Conservation (phyloP, 2,797 vertebrate species). For the Thamnophis elegans region DNA sequence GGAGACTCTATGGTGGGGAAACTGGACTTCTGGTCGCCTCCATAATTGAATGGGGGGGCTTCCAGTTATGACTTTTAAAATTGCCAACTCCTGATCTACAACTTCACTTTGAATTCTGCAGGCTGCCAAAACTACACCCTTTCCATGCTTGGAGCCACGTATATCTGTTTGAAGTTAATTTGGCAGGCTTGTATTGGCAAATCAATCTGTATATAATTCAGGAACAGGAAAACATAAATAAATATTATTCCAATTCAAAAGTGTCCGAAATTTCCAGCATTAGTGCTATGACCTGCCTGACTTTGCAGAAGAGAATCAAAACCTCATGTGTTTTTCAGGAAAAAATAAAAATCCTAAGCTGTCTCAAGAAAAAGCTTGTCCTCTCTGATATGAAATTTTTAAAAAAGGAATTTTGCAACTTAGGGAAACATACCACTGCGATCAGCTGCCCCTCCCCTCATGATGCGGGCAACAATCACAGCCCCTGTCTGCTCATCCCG, state of each 20-base stretch:
- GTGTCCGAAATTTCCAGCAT: not conserved
- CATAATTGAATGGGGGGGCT: too few species aligned
- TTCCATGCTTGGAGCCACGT: not conserved
- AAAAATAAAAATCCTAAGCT: not conserved
- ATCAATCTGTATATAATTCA: not conserved
- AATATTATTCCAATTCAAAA: not conserved
- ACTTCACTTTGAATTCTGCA: not conserved
- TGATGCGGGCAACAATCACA: slow-evolving; percentile 90
- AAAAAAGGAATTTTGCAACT: not conserved
- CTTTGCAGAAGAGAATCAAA: not conserved
- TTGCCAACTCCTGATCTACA: not conserved
- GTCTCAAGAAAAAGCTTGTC: not conserved
- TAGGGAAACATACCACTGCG: slow-evolving; percentile 82
- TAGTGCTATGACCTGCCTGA: not conserved
- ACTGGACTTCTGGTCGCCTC: too few species aligned
- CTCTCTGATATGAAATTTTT: not conserved
- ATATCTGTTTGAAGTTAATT: not conserved
- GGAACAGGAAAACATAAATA: not conserved
- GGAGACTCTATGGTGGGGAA: too few species aligned
- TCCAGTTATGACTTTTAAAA: too few species aligned
- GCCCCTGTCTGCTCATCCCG: slow-evolving; percentile 87
- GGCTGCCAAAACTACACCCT: not conserved
- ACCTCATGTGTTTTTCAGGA: not conserved
- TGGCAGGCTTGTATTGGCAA: not conserved
- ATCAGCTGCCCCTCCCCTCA: slow-evolving; percentile 92